Percentiles rank a stretch among this genome's conserved stretches.
Conservation (phyloP, 2,888 invertebrate species). For the Microctonus hyperodae region DNA sequence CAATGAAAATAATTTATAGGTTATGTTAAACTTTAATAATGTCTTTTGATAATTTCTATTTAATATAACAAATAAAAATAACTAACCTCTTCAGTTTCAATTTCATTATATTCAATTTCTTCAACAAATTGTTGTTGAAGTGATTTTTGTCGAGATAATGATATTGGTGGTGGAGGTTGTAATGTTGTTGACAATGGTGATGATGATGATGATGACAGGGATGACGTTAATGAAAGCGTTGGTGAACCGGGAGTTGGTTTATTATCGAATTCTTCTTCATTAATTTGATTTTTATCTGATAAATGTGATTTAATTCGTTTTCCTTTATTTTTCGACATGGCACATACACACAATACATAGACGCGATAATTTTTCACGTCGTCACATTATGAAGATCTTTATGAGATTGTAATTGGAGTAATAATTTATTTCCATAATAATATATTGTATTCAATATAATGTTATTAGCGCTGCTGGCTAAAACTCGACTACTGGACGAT, state of each 20-base stretch:
- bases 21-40: constrained; percentile 3
- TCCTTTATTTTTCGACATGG: constrained; percentile 17
- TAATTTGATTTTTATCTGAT: not conserved
- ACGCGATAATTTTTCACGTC: not conserved
- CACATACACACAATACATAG: constrained; percentile 3
- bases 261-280: constrained; percentile 1
- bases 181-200: constrained; percentile 17
- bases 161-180: constrained; percentile 12
- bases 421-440: not conserved
- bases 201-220: constrained; percentile 11
- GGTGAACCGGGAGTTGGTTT: not conserved
- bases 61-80: constrained; percentile 31
- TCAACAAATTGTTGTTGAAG: constrained; percentile 70
- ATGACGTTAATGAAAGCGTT: constrained; percentile 5
- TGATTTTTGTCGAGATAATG: constrained; percentile 19
- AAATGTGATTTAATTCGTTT: constrained; percentile 5
- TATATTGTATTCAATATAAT: not conserved
- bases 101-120: constrained; percentile 81
- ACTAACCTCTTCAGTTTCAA: constrained; percentile 75
- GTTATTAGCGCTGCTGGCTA: not conserved
- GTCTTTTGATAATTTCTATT: not conserved
- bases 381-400: constrained; percentile 1
- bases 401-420: not conserved
- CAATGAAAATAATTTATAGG: constrained; percentile 1
- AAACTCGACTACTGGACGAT: not conserved